Base-by-base conservation (phyloP, 2,888 invertebrate genomes). In the Stramonita haemastoma region DNA sequence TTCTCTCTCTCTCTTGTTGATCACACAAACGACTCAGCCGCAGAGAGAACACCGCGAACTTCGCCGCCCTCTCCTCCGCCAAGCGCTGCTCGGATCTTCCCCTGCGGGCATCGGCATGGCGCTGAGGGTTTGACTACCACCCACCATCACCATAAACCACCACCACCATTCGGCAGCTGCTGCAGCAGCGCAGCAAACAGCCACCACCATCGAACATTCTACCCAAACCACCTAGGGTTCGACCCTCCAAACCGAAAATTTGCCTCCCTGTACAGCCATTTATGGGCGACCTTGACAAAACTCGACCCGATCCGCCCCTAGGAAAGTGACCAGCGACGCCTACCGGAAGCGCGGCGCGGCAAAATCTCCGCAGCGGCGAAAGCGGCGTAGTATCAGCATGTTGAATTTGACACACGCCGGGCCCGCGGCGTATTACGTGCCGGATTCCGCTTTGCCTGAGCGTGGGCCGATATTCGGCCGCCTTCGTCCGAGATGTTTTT, bases 301-400 rank as follows among this genome's bases (percentile, higher is more conserved):
- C 29, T 89, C 73, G 84, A 85, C 89, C 77, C 73, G 36, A 66
- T n/a, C 19, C 32, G 32, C n/a, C n/a, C 60, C 15, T 36, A 84
- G 87, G 29, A n/a, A 2, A 22, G 17, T n/a, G 5, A 29, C n/a
- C 8, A 29, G 87, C 29, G 46, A 22, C 60, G 15, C 19, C n/a
- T 5, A 73, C 46, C 77, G 79, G 66, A 57, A 34, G 46, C 46
- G 81, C 19, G 77, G 77, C 26, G 77, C 77, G 19, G 77, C 26
- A 32, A 13, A n/a, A 32, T 79, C 32, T 32, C 77, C 13, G 73
- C 73, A 11, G 86, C 90, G 15, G 86, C 57, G 57, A 73, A n/a
- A 86, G 15, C 88, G 93, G 26, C 93, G 93, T 89, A 93, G 93
- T 70, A 92, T 92, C 86, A 94, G 94, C 84, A 90, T 93, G 87